These are phyloP conservation scores for Orgyia antiqua DNA, from an alignment of 2,888 invertebrate genomes.

Conservation along the genomic window DNA sequence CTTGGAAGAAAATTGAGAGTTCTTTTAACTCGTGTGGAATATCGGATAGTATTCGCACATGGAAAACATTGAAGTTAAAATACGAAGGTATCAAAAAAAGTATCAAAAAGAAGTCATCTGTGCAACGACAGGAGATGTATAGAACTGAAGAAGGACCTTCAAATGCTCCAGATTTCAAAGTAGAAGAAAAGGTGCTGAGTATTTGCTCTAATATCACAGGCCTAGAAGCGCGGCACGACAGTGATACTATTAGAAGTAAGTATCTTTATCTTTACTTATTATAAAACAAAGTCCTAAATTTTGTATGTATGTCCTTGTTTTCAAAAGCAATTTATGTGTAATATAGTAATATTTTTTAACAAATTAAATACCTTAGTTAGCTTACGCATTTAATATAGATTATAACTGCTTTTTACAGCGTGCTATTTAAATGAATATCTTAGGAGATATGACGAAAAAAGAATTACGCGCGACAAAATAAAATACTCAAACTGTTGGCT, in stretches of 20 bases:
- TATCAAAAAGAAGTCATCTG: slow-evolving; percentile 1
- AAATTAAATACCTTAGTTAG: no score
- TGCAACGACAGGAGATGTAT: slow-evolving; percentile 4
- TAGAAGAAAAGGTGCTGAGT: slow-evolving; percentile 3
- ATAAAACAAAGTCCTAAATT: no score
- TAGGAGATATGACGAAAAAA: no score
- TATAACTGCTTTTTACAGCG: no score
- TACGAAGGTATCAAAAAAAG: not conserved
- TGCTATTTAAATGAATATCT: no score
- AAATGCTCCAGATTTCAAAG: slow-evolving; percentile 2
- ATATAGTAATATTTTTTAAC: no score
- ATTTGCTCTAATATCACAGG: slow-evolving; percentile 4
- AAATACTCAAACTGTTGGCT: no score
- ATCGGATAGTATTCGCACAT: not conserved
- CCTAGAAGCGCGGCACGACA: slow-evolving; percentile 4
- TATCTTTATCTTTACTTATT: no score
- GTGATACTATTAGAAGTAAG: slow-evolving; percentile 3
- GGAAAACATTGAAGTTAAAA: not conserved
- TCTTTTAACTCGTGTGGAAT: not conserved
- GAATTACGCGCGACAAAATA: no score
- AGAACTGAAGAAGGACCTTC: slow-evolving; percentile 6
- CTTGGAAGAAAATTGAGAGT: not conserved
- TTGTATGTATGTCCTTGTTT: no score
- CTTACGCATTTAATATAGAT: no score
- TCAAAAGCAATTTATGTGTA: no score